Conservation (phyloP, 2,113 vertebrate genomes). For the Anser cygnoides region DNA sequence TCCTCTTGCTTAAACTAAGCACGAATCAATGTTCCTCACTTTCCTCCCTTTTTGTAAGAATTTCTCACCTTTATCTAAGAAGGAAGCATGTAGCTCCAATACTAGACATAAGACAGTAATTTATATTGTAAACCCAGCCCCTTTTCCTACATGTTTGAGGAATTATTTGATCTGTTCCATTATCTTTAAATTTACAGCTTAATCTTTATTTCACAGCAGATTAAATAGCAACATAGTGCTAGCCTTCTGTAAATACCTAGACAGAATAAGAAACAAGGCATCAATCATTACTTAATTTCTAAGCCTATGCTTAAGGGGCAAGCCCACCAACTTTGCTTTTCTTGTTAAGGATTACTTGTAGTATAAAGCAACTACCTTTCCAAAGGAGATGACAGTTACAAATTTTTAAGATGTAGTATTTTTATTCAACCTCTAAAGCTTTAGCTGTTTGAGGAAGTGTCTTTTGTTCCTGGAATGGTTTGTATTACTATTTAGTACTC, state of each 20-base stretch:
- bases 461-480: background rate
- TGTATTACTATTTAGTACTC: background rate
- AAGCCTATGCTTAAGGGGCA: background rate
- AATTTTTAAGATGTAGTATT: slow-evolving; percentile 32
- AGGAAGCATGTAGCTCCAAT: background rate
- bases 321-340: slow-evolving; percentile 8
- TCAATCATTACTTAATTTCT: background rate
- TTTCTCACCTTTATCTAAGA: background rate
- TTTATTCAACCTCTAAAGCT: slow-evolving; percentile 19
- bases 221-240: background rate
- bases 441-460: slow-evolving; percentile 10
- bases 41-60: background rate
- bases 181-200: rapidly evolving
- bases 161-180: background rate
- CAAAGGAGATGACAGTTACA: slow-evolving; percentile 32
- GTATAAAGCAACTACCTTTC: slow-evolving; percentile 26
- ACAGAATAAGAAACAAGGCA: background rate
- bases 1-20: background rate
- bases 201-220: background rate
- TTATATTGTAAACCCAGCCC: background rate
- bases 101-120: background rate
- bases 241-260: background rate
- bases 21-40: background rate
- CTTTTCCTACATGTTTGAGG: background rate
- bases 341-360: background rate